Evolutionary conservation across 2,797 vertebrate genomes (phyloP), one percentile per base, ranked within the genome.

Genomic region (Peromyscus eremicus): DNA sequence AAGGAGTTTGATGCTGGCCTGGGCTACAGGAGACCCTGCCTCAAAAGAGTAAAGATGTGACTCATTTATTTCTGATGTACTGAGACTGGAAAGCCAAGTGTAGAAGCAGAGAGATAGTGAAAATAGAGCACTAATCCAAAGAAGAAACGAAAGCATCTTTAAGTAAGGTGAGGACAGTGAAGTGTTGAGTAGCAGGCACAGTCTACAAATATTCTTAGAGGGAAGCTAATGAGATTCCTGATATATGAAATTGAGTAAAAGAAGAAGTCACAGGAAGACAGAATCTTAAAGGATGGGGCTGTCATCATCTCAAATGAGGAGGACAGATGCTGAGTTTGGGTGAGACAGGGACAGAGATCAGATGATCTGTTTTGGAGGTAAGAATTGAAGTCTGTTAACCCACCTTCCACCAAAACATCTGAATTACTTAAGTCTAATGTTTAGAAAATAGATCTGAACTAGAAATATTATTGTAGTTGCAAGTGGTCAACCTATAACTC

Each of bases 361-460:
- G 25, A 68, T 90, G 27, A 81, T 77, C 46, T 13, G 27, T 80
- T 94, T 89, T 92, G 43, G 11, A 92, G 17, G 75, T 49, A 79
- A 0, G 84, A 43, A 88, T 70, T 96, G 73, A 96, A 89, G 70
- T 82, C 76, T 75, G 55, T 70, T 70, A 95, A 73, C 37, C 16
- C 64, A 32, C 14, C 40, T 75, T 88, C 55, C 37, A 46, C 32
- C 57, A 89, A 81, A 95, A 91, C 37, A 60, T 81, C 43, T 55
- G 57, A 92, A 71, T 91, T 86, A 90, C 52, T n/a, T 80, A 37
- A 92, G 82, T 90, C 37, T 49, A 95, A 82, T 94, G 46, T 86
- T 92, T 75, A 92, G 43, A 52, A 95, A 94, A 86, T 8, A 82
- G 37, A 14, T 87, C 34, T 89, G 55, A 71, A 79, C 64, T 70